Evolutionary conservation across 92 coral and sea anemone genomes (phyloP), one percentile per base, ranked within the genome.

Genomic region (Porites rus): DNA sequence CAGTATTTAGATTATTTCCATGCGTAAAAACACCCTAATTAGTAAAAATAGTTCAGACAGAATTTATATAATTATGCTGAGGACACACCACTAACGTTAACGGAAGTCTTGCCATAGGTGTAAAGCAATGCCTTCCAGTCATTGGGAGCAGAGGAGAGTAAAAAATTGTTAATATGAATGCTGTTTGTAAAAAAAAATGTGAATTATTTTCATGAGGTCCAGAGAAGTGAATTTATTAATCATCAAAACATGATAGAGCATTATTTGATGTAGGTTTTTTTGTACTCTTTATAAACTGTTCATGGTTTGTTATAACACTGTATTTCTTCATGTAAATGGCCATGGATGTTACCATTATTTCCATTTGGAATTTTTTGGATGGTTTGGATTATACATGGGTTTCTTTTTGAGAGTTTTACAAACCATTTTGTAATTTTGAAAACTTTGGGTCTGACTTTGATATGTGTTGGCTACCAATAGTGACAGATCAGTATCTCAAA

Each of bases 1-100:
- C 86, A 81, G 38, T 81, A 80, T 51, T 80, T 69, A 81, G 77
- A 70, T 51, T 70, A 70, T 73, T 74, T 83, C 87, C 87, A 74
- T 74, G 80, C 87, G 71, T 61, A 83, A 65, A 38, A 38, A 83
- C 77, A 81, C 86, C 56, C 10, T 51, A 63, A 78, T 46, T 51
- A 64, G 61, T 56, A 56, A 56, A 60, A 63, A 64, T 63, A 78
- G 72, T 63, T 50, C 31, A 78, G 50, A 60, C 69, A 31, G 28
- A 68, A 58, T 56, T 70, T 56, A 17, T 56, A 69, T 51, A 38
- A 38, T 38, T 38, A 31, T 70, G 86, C 31, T 59, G 71, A 81
- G 63, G 25, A 52, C 20, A 13, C 73, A 53, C 24, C 24, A n/a
- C 28, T 70, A 4, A 20, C 59, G 16, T 46, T 59, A 31, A 31